These are phyloP conservation scores for Zoanthus sociatus DNA, from an alignment of 92 coral and sea anemone species.

Conservation along the genomic window DNA sequence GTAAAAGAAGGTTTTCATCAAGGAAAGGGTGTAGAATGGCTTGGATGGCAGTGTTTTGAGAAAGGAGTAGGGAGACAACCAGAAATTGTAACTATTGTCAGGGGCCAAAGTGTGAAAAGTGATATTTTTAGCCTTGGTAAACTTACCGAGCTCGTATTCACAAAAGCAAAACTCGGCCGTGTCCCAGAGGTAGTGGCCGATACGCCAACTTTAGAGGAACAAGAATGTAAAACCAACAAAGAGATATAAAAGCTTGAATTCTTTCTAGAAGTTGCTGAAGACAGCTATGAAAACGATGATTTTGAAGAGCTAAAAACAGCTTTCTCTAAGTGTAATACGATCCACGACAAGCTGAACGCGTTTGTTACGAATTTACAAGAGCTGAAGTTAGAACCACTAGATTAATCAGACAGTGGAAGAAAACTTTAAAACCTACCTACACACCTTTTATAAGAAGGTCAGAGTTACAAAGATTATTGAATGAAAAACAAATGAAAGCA, in stretches of 20 bases:
- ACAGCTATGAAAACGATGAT: not conserved
- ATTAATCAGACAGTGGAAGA: not conserved
- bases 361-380: not conserved
- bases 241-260: not conserved
- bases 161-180: slow-evolving; percentile 4
- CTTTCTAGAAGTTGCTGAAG: not conserved
- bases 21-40: not conserved
- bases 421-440: not conserved
- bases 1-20: not conserved
- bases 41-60: slow-evolving; percentile 35
- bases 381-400: not conserved
- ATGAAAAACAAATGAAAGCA: not conserved
- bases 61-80: slow-evolving; percentile 24
- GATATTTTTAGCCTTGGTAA: slow-evolving; percentile 39
- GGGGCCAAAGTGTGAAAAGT: slow-evolving; percentile 25
- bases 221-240: not conserved
- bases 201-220: not conserved
- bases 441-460: not conserved
- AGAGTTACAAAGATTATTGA: not conserved
- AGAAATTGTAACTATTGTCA: slow-evolving; percentile 6
- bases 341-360: not conserved
- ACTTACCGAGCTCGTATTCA: slow-evolving; percentile 4
- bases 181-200: slow-evolving; percentile 24
- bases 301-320: not conserved
- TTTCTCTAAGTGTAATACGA: not conserved